Base-by-base conservation (phyloP, 2,113 vertebrate species). In the Corydoras maculifer region DNA sequence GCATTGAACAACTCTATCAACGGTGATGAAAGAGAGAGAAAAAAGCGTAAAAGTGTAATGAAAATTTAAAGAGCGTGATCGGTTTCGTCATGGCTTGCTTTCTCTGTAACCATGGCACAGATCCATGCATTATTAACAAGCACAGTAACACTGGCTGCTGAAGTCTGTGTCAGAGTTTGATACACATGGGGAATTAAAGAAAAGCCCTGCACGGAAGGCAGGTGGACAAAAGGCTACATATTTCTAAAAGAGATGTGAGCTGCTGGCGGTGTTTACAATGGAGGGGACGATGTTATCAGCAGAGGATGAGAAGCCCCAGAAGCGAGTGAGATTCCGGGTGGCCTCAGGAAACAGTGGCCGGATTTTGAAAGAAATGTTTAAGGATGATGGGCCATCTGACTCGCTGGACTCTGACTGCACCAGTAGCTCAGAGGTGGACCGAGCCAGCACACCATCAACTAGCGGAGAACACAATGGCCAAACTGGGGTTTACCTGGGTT, bases 301-400 rank as follows among this genome's bases (percentile, higher is more conserved):
- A 77, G 91, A 58, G 55, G 82, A 78, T 0, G 91, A 91, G 70
- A 88, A 92, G 78, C 87, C 89, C 35, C 86, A 88, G 4, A 90
- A 93, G 85, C 91, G 91, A 89, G 96, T 98, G 76, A 91, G 96
- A 71, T 98, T 98, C 86, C 93, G 96, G 1, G 90, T 98, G 11
- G 93, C 95, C 0, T 98, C 96, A 0, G 94, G 93, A 4, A 92
- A 91, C 82, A 98, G 95, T 11, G 96, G 96, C 8, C 85, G 95
- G 58, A 91, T 98, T 67, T 87, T 98, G 78, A 95, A 93, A 84
- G 96, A 98, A 82, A 96, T 98, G 65, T 98, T 94, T 2, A 86
- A 94, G 0, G 91, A 98, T 0, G 94, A 93, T 2, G 92, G 89
- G 4, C 85, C 90, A 0, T 69, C 89, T 0, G 93, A 93, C 77